A percentile compares a stretch with the other conserved stretches of the same genome.
Evolutionary conservation across 2,888 invertebrate genomes (phyloP).

Genomic region (Cyclophora albipunctata): DNA sequence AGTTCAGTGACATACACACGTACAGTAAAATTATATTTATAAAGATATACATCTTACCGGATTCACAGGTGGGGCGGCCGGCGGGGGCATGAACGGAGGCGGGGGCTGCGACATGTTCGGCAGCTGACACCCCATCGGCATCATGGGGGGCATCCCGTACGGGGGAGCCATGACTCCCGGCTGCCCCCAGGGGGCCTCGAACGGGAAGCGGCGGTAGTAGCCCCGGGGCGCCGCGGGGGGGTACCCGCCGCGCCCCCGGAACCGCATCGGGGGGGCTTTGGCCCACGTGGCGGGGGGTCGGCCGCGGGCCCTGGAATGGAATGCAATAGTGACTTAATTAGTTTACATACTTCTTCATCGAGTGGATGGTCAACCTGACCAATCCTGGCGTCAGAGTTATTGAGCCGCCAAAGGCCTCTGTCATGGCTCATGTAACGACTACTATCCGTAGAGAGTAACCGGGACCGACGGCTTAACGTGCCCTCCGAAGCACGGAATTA

Average conservation of each 20-base stretch:
- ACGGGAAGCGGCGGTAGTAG: slow-evolving; percentile 30
- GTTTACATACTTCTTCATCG: too few species aligned
- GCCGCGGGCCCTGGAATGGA: slow-evolving; percentile 34
- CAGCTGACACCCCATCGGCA: slow-evolving; percentile 74
- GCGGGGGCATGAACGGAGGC: slow-evolving; percentile 67
- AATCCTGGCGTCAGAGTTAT: too few species aligned
- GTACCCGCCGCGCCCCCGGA: slow-evolving; percentile 67
- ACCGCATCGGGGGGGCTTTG: slow-evolving; percentile 68
- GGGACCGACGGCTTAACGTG: too few species aligned
- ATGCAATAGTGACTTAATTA: too few species aligned
- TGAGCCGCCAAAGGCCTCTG: too few species aligned
- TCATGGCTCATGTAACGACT: too few species aligned
- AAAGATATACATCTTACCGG: slow-evolving; percentile 65
- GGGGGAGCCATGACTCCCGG: slow-evolving; percentile 69
- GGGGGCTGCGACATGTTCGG: slow-evolving; percentile 76
- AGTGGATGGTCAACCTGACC: too few species aligned
- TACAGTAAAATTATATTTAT: too few species aligned
- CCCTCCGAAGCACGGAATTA: too few species aligned
- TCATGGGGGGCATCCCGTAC: slow-evolving; percentile 71
- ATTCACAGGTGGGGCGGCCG: slow-evolving; percentile 73
- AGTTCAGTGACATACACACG: too few species aligned
- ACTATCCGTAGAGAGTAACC: too few species aligned
- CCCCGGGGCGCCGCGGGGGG: slow-evolving; percentile 59
- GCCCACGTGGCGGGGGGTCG: slow-evolving; percentile 57
- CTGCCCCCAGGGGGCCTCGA: slow-evolving; percentile 26